Evolutionary conservation across 1,140 invertebrate genomes (phyloP).

Genomic region (Calephelis nemesis): DNA sequence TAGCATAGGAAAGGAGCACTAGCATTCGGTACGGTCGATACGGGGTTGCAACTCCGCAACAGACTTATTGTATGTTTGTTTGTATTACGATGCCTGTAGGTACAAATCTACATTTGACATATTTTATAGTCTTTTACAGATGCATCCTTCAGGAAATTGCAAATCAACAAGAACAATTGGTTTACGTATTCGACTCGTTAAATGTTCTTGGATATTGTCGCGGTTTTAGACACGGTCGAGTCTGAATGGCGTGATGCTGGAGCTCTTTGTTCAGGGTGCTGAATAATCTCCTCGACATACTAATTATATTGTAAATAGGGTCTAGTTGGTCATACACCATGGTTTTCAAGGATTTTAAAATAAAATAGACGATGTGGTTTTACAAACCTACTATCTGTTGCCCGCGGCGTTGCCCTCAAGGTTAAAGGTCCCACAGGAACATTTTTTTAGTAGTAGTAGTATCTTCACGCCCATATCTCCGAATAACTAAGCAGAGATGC

Average conservation of each 20-base stretch:
- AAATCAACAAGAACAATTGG: constrained; percentile 38
- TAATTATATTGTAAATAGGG: constrained; percentile 47
- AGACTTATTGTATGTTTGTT: too few species aligned
- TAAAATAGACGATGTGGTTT: too few species aligned
- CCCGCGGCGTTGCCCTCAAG: too few species aligned
- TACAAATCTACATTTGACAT: neutral
- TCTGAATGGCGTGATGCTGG: constrained; percentile 46
- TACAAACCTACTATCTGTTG: too few species aligned
- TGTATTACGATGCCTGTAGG: neutral
- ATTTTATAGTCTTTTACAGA: constrained; percentile 28
- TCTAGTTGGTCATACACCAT: constrained; percentile 45
- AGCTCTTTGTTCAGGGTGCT: constrained; percentile 3
- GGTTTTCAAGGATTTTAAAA: constrained; percentile 21
- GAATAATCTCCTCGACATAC: constrained; percentile 44
- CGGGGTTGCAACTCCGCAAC: too few species aligned
- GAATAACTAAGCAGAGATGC: too few species aligned
- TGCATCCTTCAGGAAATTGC: constrained; percentile 46
- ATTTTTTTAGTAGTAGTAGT: too few species aligned
- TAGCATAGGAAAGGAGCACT: too few species aligned
- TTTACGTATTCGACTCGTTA: constrained; percentile 41
- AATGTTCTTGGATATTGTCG: constrained; percentile 50
- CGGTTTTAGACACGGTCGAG: constrained; percentile 63
- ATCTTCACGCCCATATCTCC: too few species aligned
- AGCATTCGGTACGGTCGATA: too few species aligned
- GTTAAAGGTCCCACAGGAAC: too few species aligned